phyloP scores from a whole-genome alignment of 2,888 invertebrate species.

The Hyalella azteca region DNA sequence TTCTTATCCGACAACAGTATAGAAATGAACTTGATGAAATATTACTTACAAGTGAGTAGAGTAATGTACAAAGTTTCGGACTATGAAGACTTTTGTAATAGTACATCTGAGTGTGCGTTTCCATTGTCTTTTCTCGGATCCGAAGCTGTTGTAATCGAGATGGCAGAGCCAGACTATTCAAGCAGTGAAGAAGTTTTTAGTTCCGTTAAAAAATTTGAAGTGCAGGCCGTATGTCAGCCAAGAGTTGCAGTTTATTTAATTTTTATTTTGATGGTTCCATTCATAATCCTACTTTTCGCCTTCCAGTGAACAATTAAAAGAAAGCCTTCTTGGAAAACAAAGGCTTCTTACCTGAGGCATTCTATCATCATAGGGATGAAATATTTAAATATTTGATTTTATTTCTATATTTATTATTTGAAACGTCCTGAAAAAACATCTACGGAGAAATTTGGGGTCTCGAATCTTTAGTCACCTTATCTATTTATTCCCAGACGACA shows the following conservation, averaged over 20 bases:
- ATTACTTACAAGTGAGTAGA: conserved; percentile 82
- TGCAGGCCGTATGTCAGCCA: conserved; percentile 78
- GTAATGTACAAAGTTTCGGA: conserved; percentile 81
- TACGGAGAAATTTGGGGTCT: too few species aligned
- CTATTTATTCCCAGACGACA: too few species aligned
- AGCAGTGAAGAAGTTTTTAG: neutral
- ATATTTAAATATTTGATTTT: too few species aligned
- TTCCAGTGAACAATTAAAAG: conserved; percentile 53
- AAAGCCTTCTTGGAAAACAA: too few species aligned
- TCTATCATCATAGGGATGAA: too few species aligned
- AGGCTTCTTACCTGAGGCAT: too few species aligned
- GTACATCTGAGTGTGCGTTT: conserved; percentile 79
- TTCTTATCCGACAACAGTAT: conserved; percentile 86
- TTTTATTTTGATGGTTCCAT: conserved; percentile 65
- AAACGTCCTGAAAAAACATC: too few species aligned
- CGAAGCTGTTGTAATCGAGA: conserved; percentile 82
- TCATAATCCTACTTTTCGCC: conserved; percentile 55
- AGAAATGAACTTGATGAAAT: conserved; percentile 79
- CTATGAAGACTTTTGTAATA: conserved; percentile 74
- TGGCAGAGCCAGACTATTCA: conserved; percentile 69
- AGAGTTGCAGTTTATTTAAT: conserved; percentile 79
- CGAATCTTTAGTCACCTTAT: too few species aligned
- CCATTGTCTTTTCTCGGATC: conserved; percentile 74
- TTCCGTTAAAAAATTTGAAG: conserved; percentile 64
- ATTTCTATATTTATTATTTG: too few species aligned